Conservation (phyloP, 2,113 vertebrate genomes). For the Archocentrus centrarchus region DNA sequence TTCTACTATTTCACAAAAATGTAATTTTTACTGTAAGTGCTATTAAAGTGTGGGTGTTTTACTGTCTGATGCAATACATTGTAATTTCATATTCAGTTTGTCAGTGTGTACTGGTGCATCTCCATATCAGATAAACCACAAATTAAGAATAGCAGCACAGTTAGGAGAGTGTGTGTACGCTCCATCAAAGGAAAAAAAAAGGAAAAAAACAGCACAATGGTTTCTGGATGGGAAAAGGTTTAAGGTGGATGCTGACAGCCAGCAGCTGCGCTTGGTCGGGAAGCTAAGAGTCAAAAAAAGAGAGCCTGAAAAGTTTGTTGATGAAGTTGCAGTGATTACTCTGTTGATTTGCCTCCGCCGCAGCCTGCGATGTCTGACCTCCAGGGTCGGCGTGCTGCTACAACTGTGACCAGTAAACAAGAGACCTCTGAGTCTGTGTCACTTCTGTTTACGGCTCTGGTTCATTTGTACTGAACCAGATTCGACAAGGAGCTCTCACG, state of each 20-base stretch:
- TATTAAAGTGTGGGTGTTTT: too few relatives aligned
- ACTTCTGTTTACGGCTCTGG: conserved; percentile 34
- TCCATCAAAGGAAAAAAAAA: not conserved
- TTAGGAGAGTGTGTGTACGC: not conserved
- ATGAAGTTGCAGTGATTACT: conserved; percentile 17
- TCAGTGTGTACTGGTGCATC: not conserved
- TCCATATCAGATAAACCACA: conserved; percentile 3
- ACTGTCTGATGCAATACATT: not conserved
- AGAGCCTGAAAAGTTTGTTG: not conserved
- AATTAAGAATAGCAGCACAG: not conserved
- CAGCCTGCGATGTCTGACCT: conserved; percentile 35
- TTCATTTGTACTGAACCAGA: conserved; percentile 17
- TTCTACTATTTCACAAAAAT: not conserved
- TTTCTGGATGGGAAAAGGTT: not conserved
- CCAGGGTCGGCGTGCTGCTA: not conserved
- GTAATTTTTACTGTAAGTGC: not conserved
- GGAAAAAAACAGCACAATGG: not conserved
- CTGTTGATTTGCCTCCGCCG: conserved; percentile 20
- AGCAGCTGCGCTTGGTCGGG: not conserved
- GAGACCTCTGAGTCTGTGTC: conserved; percentile 4
- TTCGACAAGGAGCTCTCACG: not conserved
- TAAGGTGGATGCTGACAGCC: conserved; percentile 21
- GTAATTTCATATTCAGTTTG: not conserved
- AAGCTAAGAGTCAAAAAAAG: not conserved
- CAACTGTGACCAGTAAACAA: conserved; percentile 38